Evolutionary conservation across 2,888 invertebrate genomes (phyloP).

Genomic region (Sphaerophoria rueppellii): DNA sequence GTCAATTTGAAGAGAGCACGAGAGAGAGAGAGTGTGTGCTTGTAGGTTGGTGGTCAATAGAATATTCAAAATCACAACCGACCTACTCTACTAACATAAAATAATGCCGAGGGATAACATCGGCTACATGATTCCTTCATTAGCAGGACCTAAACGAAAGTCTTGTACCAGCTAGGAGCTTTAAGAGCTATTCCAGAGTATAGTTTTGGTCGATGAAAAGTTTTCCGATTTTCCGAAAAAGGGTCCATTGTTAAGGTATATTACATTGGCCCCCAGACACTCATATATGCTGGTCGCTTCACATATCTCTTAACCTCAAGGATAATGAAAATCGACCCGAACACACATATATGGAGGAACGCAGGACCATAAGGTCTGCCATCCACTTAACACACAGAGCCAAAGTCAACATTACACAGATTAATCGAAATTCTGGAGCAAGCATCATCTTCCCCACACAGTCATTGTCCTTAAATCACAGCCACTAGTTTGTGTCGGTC

Average conservation of each 20-base stretch:
- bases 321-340: slow-evolving; percentile 71
- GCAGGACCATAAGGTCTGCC: slow-evolving; percentile 56
- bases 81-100: not conserved
- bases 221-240: slow-evolving; percentile 43
- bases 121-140: slow-evolving; percentile 57
- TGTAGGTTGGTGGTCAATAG: slow-evolving; percentile 61
- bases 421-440: slow-evolving; percentile 58
- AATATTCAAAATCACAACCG: slow-evolving; percentile 60
- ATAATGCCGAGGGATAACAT: slow-evolving; percentile 31
- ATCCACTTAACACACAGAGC: slow-evolving; percentile 67
- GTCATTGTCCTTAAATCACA: slow-evolving; percentile 44
- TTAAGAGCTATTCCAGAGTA: slow-evolving; percentile 44
- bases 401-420: slow-evolving; percentile 69
- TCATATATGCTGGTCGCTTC: slow-evolving; percentile 5
- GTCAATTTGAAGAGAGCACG: not conserved
- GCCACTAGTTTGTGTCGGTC: slow-evolving; percentile 17
- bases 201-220: slow-evolving; percentile 42
- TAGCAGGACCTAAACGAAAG: slow-evolving; percentile 34
- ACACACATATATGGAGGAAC: not conserved
- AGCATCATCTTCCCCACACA: not conserved
- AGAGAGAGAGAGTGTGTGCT: not conserved
- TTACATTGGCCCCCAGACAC: slow-evolving; percentile 9
- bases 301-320: slow-evolving; percentile 58
- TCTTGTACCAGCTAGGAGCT: not conserved
- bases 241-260: slow-evolving; percentile 36